Evolutionary conservation across 2,113 vertebrate genomes (phyloP).

Genomic region (Coryphaenoides rupestris): DNA sequence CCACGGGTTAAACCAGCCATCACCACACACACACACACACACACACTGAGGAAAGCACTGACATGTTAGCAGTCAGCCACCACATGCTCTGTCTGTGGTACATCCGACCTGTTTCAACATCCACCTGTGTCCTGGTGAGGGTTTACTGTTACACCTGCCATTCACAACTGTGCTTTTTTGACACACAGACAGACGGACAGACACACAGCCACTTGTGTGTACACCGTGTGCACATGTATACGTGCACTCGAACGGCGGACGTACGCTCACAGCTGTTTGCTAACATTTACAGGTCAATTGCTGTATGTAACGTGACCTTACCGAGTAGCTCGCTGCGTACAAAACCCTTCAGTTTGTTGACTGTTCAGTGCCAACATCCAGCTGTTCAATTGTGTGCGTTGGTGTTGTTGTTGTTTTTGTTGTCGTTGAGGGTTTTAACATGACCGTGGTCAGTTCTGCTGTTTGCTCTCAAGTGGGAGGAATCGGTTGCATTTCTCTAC

Average conservation of each 20-base stretch:
- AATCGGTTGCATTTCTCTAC: slow-evolving; percentile 64
- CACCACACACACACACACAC: too few relatives aligned
- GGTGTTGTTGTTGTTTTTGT: slow-evolving; percentile 39
- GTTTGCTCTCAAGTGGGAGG: slow-evolving; percentile 68
- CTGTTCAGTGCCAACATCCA: slow-evolving; percentile 40
- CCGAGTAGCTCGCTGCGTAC: slow-evolving; percentile 40
- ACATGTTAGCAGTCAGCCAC: slow-evolving; percentile 6
- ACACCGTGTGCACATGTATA: background rate
- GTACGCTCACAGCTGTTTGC: slow-evolving; percentile 11
- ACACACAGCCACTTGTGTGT: slow-evolving; percentile 1
- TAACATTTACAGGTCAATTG: slow-evolving; percentile 51
- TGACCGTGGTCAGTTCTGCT: slow-evolving; percentile 51
- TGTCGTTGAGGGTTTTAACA: slow-evolving; percentile 59
- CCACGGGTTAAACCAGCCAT: too few relatives aligned
- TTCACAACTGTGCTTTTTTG: too few relatives aligned
- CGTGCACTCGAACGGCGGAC: background rate
- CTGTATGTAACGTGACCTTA: slow-evolving; percentile 58
- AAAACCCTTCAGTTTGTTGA: slow-evolving; percentile 55
- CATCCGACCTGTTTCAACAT: too few relatives aligned
- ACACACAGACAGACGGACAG: too few relatives aligned
- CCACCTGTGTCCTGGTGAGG: too few relatives aligned
- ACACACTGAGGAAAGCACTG: slow-evolving; percentile 34
- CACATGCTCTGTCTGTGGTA: too few relatives aligned
- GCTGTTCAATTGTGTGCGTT: slow-evolving; percentile 25
- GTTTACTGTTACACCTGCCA: too few relatives aligned